These are phyloP conservation scores for Lota lota DNA, from an alignment of 2,113 vertebrate species.

Conservation along the genomic window DNA sequence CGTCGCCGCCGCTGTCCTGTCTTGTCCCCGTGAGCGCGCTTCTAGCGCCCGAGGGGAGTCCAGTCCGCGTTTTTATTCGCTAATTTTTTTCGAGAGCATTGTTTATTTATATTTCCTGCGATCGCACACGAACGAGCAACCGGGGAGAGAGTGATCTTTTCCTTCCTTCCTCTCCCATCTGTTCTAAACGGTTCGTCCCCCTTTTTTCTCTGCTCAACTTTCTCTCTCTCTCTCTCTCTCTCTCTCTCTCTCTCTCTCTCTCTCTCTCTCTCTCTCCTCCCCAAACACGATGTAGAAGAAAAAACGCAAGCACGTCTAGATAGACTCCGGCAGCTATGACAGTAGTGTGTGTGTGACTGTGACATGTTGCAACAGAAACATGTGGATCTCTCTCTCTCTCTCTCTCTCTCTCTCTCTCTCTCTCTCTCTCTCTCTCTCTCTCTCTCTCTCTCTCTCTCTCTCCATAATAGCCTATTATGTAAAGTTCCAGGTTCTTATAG, in stretches of 20 bases:
- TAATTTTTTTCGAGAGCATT: conserved; percentile 11
- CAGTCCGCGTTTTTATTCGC: background rate
- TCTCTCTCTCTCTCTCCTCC: no score
- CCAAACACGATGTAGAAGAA: no score
- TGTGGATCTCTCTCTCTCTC: background rate
- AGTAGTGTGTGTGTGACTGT: background rate
- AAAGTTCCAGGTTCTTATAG: no score
- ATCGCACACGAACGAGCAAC: conserved; percentile 26
- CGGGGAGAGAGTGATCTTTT: conserved; percentile 25
- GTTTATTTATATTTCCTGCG: conserved; percentile 34
- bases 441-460: background rate
- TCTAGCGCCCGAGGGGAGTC: background rate
- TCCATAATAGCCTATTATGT: no score
- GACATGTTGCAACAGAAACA: background rate
- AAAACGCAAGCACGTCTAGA: no score
- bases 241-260: no score
- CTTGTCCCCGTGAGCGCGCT: background rate
- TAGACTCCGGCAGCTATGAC: background rate
- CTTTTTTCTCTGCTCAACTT: background rate
- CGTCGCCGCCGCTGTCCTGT: conserved; percentile 33
- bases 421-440: background rate
- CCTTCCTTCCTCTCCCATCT: conserved; percentile 49
- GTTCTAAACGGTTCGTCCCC: conserved; percentile 17
- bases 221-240: conserved; percentile 1
- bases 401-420: background rate